A percentile compares a stretch with the other conserved stretches of the same genome.
Evolutionary conservation across 2,888 invertebrate species (phyloP).

Genomic region (Deroplatys truncata): DNA sequence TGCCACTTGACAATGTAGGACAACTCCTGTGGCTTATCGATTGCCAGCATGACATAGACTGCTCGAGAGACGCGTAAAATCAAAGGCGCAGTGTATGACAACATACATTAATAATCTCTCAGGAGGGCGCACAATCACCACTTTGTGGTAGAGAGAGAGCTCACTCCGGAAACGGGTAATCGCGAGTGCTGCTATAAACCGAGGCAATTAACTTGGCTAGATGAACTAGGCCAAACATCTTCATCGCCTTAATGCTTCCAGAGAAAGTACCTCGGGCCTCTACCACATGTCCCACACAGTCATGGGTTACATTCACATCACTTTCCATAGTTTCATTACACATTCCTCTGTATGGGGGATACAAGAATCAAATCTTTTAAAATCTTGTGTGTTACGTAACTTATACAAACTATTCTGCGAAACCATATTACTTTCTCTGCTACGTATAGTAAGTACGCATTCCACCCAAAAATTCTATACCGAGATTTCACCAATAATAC

Average conservation of each 20-base stretch:
- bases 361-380: too few relatives aligned
- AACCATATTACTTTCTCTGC: too few relatives aligned
- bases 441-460: too few relatives aligned
- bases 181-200: neutral
- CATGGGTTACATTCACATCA: too few relatives aligned
- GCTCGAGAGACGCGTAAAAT: neutral
- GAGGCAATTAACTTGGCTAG: neutral
- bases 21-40: neutral
- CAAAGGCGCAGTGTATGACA: neutral
- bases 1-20: neutral
- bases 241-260: neutral
- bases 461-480: too few relatives aligned
- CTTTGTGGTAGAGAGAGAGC: neutral
- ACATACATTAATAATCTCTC: neutral
- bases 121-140: neutral
- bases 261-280: too few relatives aligned
- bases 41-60: neutral
- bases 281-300: too few relatives aligned
- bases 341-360: too few relatives aligned
- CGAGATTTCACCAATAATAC: too few relatives aligned
- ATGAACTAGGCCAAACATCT: neutral
- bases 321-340: too few relatives aligned
- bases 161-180: neutral
- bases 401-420: too few relatives aligned
- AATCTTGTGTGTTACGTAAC: too few relatives aligned